phyloP scores from a whole-genome alignment of 2,888 invertebrate genomes.

The Tromatobia lineatoria region DNA sequence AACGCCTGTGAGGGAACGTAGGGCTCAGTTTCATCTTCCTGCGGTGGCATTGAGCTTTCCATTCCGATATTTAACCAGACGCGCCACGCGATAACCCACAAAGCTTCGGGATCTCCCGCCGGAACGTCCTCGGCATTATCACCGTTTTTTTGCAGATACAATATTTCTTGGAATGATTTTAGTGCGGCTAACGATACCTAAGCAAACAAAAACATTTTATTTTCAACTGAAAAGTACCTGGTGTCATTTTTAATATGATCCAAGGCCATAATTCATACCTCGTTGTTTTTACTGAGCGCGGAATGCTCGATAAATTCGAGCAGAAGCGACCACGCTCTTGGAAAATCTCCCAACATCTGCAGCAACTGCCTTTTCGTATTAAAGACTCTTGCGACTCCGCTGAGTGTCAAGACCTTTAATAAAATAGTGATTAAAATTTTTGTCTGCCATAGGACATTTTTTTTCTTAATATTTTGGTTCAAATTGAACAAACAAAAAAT shows the following conservation, averaged over 20 bases:
- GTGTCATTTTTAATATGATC: neutral
- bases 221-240: neutral
- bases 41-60: slow-evolving; percentile 90
- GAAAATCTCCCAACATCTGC: slow-evolving; percentile 95
- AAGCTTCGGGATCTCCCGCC: slow-evolving; percentile 86
- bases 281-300: slow-evolving; percentile 96
- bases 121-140: slow-evolving; percentile 85
- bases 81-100: slow-evolving; percentile 94
- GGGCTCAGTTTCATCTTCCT: slow-evolving; percentile 86
- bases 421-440: neutral
- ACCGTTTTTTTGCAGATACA: slow-evolving; percentile 89
- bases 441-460: too few relatives aligned
- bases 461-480: too few relatives aligned
- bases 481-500: too few relatives aligned
- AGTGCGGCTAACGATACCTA: slow-evolving; percentile 96
- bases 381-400: slow-evolving; percentile 97
- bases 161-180: slow-evolving; percentile 98
- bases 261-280: slow-evolving; percentile 86
- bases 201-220: neutral
- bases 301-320: slow-evolving; percentile 97
- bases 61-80: slow-evolving; percentile 96
- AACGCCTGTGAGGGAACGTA: slow-evolving; percentile 97
- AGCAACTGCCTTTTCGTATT: slow-evolving; percentile 95
- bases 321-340: slow-evolving; percentile 96
- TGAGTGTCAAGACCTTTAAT: slow-evolving; percentile 91